A percentile compares a stretch with the other conserved stretches of the same genome.
Conservation (phyloP, 64 coral and sea anemone genomes). For the Montipora capricornis region DNA sequence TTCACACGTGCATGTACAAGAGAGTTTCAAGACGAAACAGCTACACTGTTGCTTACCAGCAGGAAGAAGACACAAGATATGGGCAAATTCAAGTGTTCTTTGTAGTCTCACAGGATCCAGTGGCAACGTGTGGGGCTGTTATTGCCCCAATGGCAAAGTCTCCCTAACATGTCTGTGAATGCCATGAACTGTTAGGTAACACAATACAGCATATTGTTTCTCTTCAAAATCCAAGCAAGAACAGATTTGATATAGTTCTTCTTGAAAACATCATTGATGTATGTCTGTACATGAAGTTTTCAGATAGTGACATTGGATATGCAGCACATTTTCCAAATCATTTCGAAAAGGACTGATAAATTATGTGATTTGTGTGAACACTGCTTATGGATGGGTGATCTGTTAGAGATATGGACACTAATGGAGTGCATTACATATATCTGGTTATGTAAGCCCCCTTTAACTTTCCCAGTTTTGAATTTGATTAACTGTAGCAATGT, state of each 20-base stretch:
- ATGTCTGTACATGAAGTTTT: slow-evolving; percentile 56
- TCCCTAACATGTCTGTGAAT: slow-evolving; percentile 13
- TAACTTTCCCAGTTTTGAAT: too few species aligned
- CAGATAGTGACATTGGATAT: slow-evolving; percentile 44
- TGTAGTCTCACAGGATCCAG: slow-evolving; percentile 19
- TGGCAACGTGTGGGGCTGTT: slow-evolving; percentile 22
- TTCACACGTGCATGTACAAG: neutral
- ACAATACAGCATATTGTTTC: slow-evolving; percentile 35
- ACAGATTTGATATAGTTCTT: slow-evolving; percentile 35
- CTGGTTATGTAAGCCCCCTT: too few species aligned
- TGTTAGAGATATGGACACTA: too few species aligned
- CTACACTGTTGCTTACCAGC: neutral
- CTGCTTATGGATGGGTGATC: too few species aligned
- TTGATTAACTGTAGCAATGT: too few species aligned
- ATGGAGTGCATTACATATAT: too few species aligned
- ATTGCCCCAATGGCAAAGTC: slow-evolving; percentile 16
- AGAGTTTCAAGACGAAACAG: neutral
- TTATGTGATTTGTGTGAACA: too few species aligned
- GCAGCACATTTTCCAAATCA: slow-evolving; percentile 62
- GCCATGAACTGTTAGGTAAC: slow-evolving; percentile 8
- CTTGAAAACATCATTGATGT: slow-evolving; percentile 45
- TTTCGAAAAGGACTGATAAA: slow-evolving; percentile 48
- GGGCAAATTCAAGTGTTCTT: slow-evolving; percentile 62
- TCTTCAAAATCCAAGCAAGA: slow-evolving; percentile 34
- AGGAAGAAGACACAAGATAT: neutral